Base-by-base conservation (phyloP, 2,888 invertebrate genomes). In the Nebria salina region DNA sequence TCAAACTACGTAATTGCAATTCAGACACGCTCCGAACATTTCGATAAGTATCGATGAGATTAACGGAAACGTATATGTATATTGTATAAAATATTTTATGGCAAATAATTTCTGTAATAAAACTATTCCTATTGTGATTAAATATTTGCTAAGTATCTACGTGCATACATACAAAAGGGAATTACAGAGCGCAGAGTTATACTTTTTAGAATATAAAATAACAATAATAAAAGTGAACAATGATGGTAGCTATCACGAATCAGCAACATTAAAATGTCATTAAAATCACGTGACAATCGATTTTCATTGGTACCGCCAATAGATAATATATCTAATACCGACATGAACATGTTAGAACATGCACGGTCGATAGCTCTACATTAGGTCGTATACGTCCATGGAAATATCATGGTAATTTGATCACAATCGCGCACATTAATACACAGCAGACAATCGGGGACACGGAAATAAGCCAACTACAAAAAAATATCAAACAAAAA, bases 231-330 rank as follows among this genome's bases (percentile, higher is more conserved):
- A 80, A 68, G 75, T 72, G 70, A 80, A 75, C 43, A 54, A 80
- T 68, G 75, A 80, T 81, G 76, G 43, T 26, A 3, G 25, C 65
- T 72, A 75, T 80, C 70, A 75, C 75, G 65, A 76, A 80, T 80
- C 65, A 75, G 70, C 42, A 64, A 81, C 81, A 81, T 81, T 81
- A 81, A 81, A 81, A 76, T 81, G 81, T 81, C 81, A 76, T 81
- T 81, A 81, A 76, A 76, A 81, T 76, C 81, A 81, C 81, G 76
- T 81, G 81, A 81, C 65, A 26, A 81, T 81, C 76, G 76, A 81
- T 81, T 75, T 26, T 73, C 26, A 54, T 75, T 25, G 15, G 54
- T n/a, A 20, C 43, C 11, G 11, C 54, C 7, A 11, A n/a, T 64
- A 75, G 7, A 43, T 75, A 54, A 8, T 43, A 9, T 6, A 66